Evolutionary conservation across 2,888 invertebrate species (phyloP), one percentile per base, ranked within the genome.

Genomic region (Serripes groenlandicus): DNA sequence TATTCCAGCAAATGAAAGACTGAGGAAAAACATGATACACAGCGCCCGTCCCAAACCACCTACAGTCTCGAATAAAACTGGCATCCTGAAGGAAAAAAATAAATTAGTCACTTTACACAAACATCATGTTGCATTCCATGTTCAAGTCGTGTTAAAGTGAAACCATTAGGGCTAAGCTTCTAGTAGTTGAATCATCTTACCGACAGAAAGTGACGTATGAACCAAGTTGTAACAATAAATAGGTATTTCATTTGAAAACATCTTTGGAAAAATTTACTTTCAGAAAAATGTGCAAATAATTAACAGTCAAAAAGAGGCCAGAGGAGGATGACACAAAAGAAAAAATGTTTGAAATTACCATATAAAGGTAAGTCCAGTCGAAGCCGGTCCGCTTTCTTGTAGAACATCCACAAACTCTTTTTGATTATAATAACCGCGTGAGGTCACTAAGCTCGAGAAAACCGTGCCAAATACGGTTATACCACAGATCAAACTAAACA

Each of bases 291-390:
- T n/a, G n/a, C n/a, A n/a, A n/a, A n/a, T n/a, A n/a, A n/a, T n/a
- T n/a, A n/a, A n/a, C n/a, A n/a, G n/a, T n/a, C n/a, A n/a, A n/a
- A n/a, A n/a, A n/a, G n/a, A n/a, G n/a, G n/a, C n/a, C n/a, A n/a
- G n/a, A n/a, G n/a, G n/a, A n/a, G n/a, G n/a, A n/a, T n/a, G n/a
- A 42, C 7, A 42, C 15, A 42, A 42, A 42, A 42, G 42, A 11
- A 42, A 42, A 42, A 42, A 42, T 7, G 7, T 42, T 42, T 15
- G 42, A 42, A 49, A 70, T 34, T 79, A 93, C 93, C 93, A 93
- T 56, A 93, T 93, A 75, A 93, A 93, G 2, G 93, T 92, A 15
- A 93, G 86, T 0, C 93, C 93, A 0, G 93, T 93, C 54, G 92
- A 91, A 11, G 90, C 93, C 0, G 93, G 93, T 1, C 93, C 93